Percentiles rank a stretch among this genome's conserved stretches.
phyloP scores from a whole-genome alignment of 2,888 invertebrate genomes.

The Silvanus unidentatus region DNA sequence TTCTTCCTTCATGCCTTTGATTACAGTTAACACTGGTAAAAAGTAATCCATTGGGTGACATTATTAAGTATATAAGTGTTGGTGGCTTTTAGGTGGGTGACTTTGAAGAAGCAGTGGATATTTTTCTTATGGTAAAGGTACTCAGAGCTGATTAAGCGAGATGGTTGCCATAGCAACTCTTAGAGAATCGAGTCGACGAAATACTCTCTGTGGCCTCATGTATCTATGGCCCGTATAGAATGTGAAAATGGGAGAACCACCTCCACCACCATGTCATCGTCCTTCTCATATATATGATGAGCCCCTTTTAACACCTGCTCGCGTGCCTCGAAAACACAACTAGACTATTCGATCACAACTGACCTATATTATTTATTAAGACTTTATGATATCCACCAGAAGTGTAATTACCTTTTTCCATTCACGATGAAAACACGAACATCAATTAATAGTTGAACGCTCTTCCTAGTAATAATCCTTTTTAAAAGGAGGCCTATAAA shows the following conservation, averaged over 20 bases:
- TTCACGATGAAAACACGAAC: too few species aligned
- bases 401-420: too few species aligned
- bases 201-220: slow-evolving; percentile 12
- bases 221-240: too few species aligned
- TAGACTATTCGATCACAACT: background rate
- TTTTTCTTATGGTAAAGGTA: slow-evolving; percentile 15
- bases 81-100: slow-evolving; percentile 1
- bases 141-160: slow-evolving; percentile 16
- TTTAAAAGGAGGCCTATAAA: too few species aligned
- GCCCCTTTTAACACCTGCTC: slow-evolving; percentile 18
- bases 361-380: slow-evolving; percentile 3
- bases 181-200: slow-evolving; percentile 14
- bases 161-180: slow-evolving; percentile 17
- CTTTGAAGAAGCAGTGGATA: slow-evolving; percentile 16
- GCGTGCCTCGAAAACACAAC: slow-evolving; percentile 14
- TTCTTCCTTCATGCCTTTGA: too few species aligned
- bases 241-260: too few species aligned
- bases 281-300: slow-evolving; percentile 8
- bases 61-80: too few species aligned
- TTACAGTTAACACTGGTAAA: too few species aligned
- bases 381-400: background rate
- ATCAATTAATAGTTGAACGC: too few species aligned
- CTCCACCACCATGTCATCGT: too few species aligned
- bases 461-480: too few species aligned
- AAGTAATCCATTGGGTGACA: too few species aligned